A percentile compares a stretch with the other conserved stretches of the same genome.
Evolutionary conservation across 2,888 invertebrate species (phyloP).

Genomic region (Eilema griseolum): DNA sequence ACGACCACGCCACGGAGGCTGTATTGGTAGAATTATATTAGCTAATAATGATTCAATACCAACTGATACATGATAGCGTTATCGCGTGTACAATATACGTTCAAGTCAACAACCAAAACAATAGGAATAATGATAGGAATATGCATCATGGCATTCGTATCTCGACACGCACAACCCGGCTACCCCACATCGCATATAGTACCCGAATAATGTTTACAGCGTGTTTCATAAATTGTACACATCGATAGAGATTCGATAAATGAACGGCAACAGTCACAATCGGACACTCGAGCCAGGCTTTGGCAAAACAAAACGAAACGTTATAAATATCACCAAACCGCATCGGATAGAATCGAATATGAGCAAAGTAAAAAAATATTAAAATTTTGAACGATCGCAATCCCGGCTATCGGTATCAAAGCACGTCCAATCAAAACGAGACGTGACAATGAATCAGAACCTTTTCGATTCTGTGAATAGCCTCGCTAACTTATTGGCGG

Average conservation of each 20-base stretch:
- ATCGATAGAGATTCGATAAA: conserved; percentile 64
- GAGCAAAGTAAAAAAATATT: conserved; percentile 79
- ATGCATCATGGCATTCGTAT: conserved; percentile 35
- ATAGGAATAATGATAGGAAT: conserved; percentile 32
- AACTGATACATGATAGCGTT: conserved; percentile 41
- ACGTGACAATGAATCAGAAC: conserved; percentile 85
- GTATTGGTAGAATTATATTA: neutral
- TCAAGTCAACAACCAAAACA: conserved; percentile 42
- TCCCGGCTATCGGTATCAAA: conserved; percentile 85
- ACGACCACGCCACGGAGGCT: no score
- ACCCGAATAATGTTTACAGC: conserved; percentile 28
- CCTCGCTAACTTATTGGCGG: conserved; percentile 82
- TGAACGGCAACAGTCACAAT: conserved; percentile 63
- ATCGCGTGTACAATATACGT: conserved; percentile 40
- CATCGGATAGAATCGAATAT: conserved; percentile 81
- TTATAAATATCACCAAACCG: conserved; percentile 80
- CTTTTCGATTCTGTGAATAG: conserved; percentile 82
- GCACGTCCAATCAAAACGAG: conserved; percentile 86
- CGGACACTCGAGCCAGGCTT: conserved; percentile 62
- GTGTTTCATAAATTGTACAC: conserved; percentile 53
- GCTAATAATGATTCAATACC: conserved; percentile 27
- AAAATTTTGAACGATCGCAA: conserved; percentile 81
- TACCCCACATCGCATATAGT: conserved; percentile 24
- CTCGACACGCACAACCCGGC: conserved; percentile 30
- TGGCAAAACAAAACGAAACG: conserved; percentile 74